A percentile compares a stretch with the other conserved stretches of the same genome.
Evolutionary conservation across 2,888 invertebrate genomes (phyloP).

Genomic region (Archaeoteleia sp.): DNA sequence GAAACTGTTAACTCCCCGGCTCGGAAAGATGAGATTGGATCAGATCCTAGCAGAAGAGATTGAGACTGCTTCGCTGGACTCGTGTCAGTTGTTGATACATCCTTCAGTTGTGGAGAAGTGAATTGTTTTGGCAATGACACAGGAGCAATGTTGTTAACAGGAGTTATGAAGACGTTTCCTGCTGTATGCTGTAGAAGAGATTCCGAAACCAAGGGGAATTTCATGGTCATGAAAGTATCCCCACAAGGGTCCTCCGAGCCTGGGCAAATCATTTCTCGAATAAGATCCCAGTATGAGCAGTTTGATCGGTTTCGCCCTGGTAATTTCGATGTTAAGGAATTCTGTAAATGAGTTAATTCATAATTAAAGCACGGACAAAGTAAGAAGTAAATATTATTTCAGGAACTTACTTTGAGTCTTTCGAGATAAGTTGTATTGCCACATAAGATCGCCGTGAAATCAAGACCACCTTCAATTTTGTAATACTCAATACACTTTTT

Average conservation of each 20-base stretch:
- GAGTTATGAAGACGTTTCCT: conserved; percentile 87
- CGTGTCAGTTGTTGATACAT: conserved; percentile 31
- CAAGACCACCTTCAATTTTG: conserved; percentile 81
- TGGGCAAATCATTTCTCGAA: conserved; percentile 85
- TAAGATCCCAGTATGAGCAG: conserved; percentile 86
- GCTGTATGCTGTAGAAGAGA: conserved; percentile 85
- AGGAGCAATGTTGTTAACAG: conserved; percentile 71
- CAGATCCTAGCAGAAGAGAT: conserved; percentile 55
- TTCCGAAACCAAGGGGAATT: conserved; percentile 83
- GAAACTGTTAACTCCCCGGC: conserved; percentile 72
- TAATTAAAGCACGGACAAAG: not conserved
- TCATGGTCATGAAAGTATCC: conserved; percentile 80
- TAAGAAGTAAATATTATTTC: conserved; percentile 1
- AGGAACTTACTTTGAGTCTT: conserved; percentile 82
- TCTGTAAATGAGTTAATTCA: conserved; percentile 66
- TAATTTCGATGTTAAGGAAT: conserved; percentile 86
- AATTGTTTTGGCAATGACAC: conserved; percentile 69
- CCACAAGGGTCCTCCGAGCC: conserved; percentile 80
- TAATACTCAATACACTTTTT: conserved; percentile 91
- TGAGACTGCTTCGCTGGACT: conserved; percentile 44
- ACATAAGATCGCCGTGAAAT: conserved; percentile 82
- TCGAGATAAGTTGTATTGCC: conserved; percentile 87
- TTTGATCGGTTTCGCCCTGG: conserved; percentile 85
- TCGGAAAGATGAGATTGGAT: conserved; percentile 68
- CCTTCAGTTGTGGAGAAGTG: conserved; percentile 59